Conservation (phyloP, 2,113 vertebrate species). For the Panthera tigris region DNA sequence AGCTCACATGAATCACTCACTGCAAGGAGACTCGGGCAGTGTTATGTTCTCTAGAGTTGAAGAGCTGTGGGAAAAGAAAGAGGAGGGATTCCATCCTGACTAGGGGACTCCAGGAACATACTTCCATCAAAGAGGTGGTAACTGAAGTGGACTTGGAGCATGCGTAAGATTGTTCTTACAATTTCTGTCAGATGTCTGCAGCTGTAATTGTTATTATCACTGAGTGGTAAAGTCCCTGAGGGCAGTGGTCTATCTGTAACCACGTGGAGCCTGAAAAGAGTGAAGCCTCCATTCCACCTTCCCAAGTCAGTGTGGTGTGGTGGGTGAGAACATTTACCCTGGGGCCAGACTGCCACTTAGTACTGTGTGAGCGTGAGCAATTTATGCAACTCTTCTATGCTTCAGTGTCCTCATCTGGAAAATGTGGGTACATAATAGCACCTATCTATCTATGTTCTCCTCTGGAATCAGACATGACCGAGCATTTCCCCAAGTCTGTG, state of each 20-base stretch:
- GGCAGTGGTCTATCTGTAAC: not conserved
- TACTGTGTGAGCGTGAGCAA: not conserved
- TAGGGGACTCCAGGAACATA: not conserved
- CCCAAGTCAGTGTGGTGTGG: not conserved
- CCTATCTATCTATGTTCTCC: not conserved
- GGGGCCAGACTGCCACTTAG: not conserved
- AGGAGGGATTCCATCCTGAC: not conserved
- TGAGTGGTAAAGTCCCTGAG: not conserved
- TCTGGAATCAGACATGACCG: not conserved
- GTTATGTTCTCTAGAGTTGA: not conserved
- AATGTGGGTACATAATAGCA: not conserved
- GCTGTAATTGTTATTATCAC: not conserved
- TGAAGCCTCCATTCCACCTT: not conserved
- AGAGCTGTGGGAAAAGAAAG: not conserved
- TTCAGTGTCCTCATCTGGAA: not conserved
- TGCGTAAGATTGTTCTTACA: not conserved
- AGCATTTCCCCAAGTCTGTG: not conserved
- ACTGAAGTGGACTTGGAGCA: not conserved
- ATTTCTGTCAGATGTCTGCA: not conserved
- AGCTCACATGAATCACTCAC: not conserved
- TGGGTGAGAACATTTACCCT: not conserved
- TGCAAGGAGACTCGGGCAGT: not conserved
- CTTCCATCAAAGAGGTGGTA: not conserved
- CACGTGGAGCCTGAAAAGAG: not conserved
- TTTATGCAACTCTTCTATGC: not conserved